Base-by-base conservation (phyloP, 2,113 vertebrate genomes). In the Podarcis raffonei region DNA sequence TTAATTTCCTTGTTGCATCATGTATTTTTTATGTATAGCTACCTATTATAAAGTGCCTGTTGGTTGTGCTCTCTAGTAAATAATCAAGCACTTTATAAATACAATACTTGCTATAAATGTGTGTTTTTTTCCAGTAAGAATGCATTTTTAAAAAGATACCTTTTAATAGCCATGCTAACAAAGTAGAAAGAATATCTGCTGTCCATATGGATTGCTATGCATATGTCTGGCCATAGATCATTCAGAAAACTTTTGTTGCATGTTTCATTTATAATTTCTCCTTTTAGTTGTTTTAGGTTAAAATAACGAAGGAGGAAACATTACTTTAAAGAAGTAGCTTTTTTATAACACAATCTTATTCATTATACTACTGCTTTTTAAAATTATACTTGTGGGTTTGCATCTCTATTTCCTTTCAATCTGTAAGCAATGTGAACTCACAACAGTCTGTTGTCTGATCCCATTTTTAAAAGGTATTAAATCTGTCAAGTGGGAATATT, bases 391-490 rank as follows among this genome's bases (percentile, higher is more conserved):
- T 62, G 23, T 18, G 35, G 6, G 4, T 30, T 37, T 27, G 20
- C 15, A 6, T 42, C 5, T 39, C 62, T 12, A 4, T 83, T 42
- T 59, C 59, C 23, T 7, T 27, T n/a, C 71, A 5, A n/a, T 74
- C 25, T 74, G n/a, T 48, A 12, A 37, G 6, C 2, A 59, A n/a
- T 32, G 15, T 57, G 32, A 78, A 12, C 2, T 11, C 7, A 90
- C 6, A 68, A 39, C 65, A 9, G 35, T 87, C 53, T n/a, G 53
- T 68, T 79, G 62, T 74, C 82, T 59, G 83, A 11, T 96, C 89
- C 94, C 74, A 59, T 8, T 88, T 90, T 92, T 32, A 89, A 59
- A 94, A 99, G 99, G 96, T 99, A 81, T 89, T 99, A 42, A 97
- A 97, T 87, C 59, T 98, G 68, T 95, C 96, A 20, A 98, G 98